A percentile compares a stretch with the other conserved stretches of the same genome.
phyloP scores from a whole-genome alignment of 2,797 vertebrate species.

The Ctenopoma kingsleyae region DNA sequence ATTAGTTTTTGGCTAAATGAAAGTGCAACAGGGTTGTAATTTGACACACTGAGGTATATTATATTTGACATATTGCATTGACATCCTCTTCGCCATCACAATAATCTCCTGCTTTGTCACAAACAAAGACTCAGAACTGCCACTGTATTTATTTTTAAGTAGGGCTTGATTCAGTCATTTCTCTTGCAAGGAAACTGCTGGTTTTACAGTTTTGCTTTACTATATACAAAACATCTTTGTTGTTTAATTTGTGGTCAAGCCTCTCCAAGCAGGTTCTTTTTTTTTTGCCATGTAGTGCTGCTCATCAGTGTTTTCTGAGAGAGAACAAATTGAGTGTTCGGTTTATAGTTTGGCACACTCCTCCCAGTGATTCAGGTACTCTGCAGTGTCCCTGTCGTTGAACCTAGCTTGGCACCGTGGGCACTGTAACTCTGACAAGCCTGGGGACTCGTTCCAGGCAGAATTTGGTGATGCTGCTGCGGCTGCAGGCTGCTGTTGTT shows the following conservation, averaged over 20 bases:
- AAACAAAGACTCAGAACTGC: constrained; percentile 34
- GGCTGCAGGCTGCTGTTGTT: constrained; percentile 38
- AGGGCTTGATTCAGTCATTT: constrained; percentile 28
- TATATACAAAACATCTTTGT: constrained; percentile 40
- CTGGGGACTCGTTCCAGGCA: constrained; percentile 44
- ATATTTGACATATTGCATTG: constrained; percentile 64
- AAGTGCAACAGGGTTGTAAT: constrained; percentile 82
- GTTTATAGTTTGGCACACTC: constrained; percentile 87
- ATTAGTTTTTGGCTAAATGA: constrained; percentile 68
- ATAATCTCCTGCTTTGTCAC: constrained; percentile 18
- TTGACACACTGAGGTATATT: constrained; percentile 83
- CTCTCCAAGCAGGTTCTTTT: constrained; percentile 47
- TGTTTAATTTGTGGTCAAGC: constrained; percentile 52
- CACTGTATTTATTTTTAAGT: constrained; percentile 6
- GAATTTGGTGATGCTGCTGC: constrained; percentile 32
- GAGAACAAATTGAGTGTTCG: constrained; percentile 6
- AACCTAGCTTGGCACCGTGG: constrained; percentile 89
- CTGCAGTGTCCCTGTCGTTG: constrained; percentile 83
- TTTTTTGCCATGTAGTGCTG: constrained; percentile 76
- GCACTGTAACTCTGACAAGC: constrained; percentile 89
- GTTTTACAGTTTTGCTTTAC: constrained; percentile 32
- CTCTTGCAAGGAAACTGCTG: constrained; percentile 41
- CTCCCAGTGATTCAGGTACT: constrained; percentile 90
- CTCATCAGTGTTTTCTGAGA: constrained; percentile 66
- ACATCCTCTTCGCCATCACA: constrained; percentile 43